Percentiles rank a stretch among this genome's conserved stretches.
These are phyloP conservation scores for Eulemur coronatus DNA, from an alignment of 2,797 vertebrate genomes.

Conservation along the genomic window DNA sequence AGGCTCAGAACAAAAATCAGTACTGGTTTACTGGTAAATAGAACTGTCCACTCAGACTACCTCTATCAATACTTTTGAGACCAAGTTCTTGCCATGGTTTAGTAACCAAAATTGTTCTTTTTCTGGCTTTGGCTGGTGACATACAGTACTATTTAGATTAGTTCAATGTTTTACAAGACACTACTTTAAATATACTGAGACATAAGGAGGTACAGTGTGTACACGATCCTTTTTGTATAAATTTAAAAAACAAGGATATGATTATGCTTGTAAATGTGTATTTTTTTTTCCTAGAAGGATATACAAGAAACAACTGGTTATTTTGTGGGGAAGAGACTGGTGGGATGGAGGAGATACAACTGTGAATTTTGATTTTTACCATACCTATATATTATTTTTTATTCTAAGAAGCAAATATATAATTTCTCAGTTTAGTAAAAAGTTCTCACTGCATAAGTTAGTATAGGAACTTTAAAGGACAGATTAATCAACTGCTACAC, in stretches of 20 bases:
- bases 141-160: neutral
- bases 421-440: neutral
- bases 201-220: neutral
- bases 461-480: neutral
- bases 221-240: neutral
- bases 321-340: neutral
- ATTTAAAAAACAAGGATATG: neutral
- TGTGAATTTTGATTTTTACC: neutral
- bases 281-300: neutral
- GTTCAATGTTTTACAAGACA: neutral
- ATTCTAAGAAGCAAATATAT: neutral
- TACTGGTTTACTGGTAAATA: neutral
- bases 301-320: slow-evolving; percentile 5
- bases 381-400: neutral
- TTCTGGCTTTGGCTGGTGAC: neutral
- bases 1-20: neutral
- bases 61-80: neutral
- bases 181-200: neutral
- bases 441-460: neutral
- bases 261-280: neutral
- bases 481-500: slow-evolving; percentile 5
- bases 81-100: neutral
- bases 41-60: neutral
- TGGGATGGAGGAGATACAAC: neutral
- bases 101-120: neutral